Base-by-base conservation (phyloP, 1,140 invertebrate genomes). In the Glomeris maerens region DNA sequence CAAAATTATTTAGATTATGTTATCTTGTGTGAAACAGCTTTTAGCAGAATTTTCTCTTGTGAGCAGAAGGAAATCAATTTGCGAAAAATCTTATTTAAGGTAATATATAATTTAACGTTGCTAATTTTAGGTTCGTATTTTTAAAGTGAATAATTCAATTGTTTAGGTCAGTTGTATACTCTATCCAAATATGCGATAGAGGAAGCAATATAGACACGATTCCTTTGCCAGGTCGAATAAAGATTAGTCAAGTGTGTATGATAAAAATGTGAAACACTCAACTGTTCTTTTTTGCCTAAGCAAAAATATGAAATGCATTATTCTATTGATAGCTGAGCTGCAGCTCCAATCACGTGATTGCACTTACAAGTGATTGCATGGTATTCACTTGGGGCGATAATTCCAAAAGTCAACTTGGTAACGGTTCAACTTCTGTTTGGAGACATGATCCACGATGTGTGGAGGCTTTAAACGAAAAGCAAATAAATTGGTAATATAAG, bases 381-480 rank as follows among this genome's bases (percentile, higher is more conserved):
- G 78, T 83, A 13, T 84, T 75, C 60, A 73, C 76, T 2, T 85
- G 81, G 82, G 83, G 83, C 27, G 72, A 78, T 60, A 78, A 78
- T 10, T 65, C 58, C 44, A 71, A 69, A 57, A 83, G 83, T 25
- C 79, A 84, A 62, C 64, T 84, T 44, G 81, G 81, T 1, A 73
- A 79, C 53, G 78, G 77, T 0, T 68, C 73, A 31, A 60, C 71
- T 5, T 69, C 74, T 52, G 60, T 66, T 3, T 73, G 71, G 66
- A 64, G 66, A 50, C 64, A 69, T 29, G 71, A 71, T 56, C 79
- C 79, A 1, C 65, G 66, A 27, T 62, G 72, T 55, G 73, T 82
- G 20, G 72, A 79, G 50, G 65, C 70, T 10, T 64, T 81, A 2
- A 72, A 71, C 50, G 74, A 72, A 45, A 78, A 80, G 59, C 73